Evolutionary conservation across 2,113 vertebrate genomes (phyloP).

Genomic region (Dipodomys stephensi): DNA sequence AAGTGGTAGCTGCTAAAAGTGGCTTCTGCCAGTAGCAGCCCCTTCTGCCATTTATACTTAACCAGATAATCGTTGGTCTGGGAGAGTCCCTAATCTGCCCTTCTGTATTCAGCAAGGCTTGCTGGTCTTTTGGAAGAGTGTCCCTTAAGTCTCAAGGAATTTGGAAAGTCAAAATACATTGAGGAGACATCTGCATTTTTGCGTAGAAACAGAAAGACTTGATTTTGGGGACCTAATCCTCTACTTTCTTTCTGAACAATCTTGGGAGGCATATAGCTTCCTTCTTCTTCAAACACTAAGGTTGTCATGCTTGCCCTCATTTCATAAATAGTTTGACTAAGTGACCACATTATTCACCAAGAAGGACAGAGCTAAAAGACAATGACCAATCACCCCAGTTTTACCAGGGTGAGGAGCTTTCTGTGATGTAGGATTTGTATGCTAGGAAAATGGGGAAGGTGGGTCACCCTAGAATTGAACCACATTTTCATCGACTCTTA

Average conservation of each 20-base stretch:
- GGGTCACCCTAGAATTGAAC: neutral
- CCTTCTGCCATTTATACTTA: constrained; percentile 34
- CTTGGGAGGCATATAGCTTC: neutral
- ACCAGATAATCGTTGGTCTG: constrained; percentile 53
- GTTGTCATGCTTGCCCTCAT: neutral
- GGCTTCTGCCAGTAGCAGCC: constrained; percentile 52
- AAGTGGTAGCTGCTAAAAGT: constrained; percentile 15
- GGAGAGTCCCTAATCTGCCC: neutral
- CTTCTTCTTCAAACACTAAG: neutral
- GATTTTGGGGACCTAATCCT: neutral
- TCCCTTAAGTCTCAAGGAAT: neutral
- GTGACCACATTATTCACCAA: neutral
- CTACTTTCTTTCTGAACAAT: neutral
- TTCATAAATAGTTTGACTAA: neutral
- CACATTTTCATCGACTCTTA: neutral
- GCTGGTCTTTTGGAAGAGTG: constrained; percentile 3
- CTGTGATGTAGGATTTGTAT: neutral
- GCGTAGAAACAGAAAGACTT: neutral
- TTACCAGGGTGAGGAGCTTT: neutral
- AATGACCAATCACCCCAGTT: neutral
- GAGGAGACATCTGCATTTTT: neutral
- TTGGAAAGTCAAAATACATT: neutral
- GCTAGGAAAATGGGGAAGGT: neutral
- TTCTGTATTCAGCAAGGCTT: neutral
- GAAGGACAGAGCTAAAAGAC: neutral